phyloP scores from a whole-genome alignment of 2,113 vertebrate species.

The Galeopterus variegatus region DNA sequence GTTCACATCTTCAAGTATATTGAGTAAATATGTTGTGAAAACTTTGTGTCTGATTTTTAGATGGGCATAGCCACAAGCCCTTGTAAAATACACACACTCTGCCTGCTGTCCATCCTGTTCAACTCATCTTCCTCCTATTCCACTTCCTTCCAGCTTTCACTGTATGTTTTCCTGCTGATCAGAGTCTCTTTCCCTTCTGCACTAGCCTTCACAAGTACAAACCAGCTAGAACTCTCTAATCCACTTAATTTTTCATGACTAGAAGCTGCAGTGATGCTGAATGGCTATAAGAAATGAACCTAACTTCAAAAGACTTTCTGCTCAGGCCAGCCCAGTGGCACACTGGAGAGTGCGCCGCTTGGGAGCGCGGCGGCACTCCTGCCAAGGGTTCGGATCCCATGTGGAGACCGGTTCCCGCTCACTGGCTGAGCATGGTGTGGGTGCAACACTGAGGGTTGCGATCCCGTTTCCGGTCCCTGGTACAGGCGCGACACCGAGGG shows the following conservation, averaged over 20 bases:
- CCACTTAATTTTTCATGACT: neutral
- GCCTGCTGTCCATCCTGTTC: neutral
- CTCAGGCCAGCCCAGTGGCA: too few species aligned
- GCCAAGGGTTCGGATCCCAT: too few species aligned
- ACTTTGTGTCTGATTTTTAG: neutral
- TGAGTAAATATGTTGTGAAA: neutral
- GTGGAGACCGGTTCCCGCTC: too few species aligned
- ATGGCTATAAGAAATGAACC: conserved; percentile 31
- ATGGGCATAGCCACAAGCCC: too few species aligned
- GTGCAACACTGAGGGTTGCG: too few species aligned
- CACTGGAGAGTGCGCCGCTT: too few species aligned
- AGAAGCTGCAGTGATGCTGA: neutral
- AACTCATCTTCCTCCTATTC: accelerated
- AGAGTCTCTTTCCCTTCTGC: neutral
- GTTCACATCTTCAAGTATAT: neutral
- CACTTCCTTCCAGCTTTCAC: neutral
- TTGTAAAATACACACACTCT: neutral
- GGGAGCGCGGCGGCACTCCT: too few species aligned
- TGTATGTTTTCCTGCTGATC: neutral
- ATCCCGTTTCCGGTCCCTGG: too few species aligned
- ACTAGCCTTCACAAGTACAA: neutral
- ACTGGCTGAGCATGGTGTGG: too few species aligned
- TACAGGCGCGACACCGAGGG: too few species aligned
- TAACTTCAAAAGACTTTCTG: conserved; percentile 31
- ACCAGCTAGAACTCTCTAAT: neutral